Conservation (phyloP, 2,888 invertebrate species). For the Hybos culiciformis region DNA sequence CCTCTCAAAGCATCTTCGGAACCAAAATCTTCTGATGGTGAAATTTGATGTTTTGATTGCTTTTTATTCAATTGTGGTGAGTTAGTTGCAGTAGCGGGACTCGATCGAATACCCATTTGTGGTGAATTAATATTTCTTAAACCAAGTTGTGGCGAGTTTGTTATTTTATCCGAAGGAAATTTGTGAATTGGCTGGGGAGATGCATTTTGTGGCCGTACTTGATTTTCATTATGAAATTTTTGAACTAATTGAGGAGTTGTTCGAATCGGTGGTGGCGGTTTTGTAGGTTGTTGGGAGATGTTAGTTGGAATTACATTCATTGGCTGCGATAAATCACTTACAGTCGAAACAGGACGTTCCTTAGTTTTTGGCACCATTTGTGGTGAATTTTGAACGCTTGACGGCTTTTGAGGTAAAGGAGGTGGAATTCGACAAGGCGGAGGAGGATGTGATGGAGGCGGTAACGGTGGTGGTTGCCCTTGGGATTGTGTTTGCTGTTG, state of each 20-base stretch:
- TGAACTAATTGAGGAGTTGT: conserved; percentile 12
- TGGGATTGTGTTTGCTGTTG: conserved; percentile 13
- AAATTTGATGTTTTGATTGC: conserved; percentile 13
- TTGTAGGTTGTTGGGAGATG: not conserved
- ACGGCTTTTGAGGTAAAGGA: conserved; percentile 32
- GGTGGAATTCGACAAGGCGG: conserved; percentile 19
- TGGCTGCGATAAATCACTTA: conserved; percentile 8
- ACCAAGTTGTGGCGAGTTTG: conserved; percentile 12
- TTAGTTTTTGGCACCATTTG: conserved; percentile 27
- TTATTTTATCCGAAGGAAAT: conserved; percentile 11
- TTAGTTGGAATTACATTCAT: conserved; percentile 15
- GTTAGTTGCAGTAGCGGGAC: conserved; percentile 13
- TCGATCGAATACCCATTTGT: conserved; percentile 14
- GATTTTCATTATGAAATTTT: conserved; percentile 11
- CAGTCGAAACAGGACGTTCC: conserved; percentile 22
- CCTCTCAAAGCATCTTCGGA: conserved; percentile 36
- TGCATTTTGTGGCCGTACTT: conserved; percentile 3
- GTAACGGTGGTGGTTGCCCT: conserved; percentile 28
- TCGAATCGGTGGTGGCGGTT: conserved; percentile 5
- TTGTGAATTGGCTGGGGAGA: conserved; percentile 7
- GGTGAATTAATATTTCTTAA: conserved; percentile 14
- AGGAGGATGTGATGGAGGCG: conserved; percentile 11
- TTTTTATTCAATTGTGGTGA: conserved; percentile 14
- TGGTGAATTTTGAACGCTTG: conserved; percentile 32
- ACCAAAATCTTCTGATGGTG: conserved; percentile 34